A percentile compares a stretch with the other conserved stretches of the same genome.
phyloP scores from a whole-genome alignment of 2,113 vertebrate genomes.

The Chloroceryle aenea region DNA sequence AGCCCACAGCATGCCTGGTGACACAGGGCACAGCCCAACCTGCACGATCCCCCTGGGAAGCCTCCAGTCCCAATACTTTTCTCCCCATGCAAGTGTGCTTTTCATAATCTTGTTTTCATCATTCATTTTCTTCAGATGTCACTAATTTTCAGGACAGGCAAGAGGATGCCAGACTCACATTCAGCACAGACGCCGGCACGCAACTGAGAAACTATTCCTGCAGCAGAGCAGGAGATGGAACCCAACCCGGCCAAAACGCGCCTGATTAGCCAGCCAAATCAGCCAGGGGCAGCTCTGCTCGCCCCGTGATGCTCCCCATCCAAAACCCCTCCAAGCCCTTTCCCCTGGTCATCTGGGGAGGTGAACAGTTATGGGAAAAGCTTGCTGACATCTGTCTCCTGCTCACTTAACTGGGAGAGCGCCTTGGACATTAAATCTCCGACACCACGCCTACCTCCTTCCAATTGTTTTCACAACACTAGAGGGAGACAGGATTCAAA shows the following conservation, averaged over 20 bases:
- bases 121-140: constrained; percentile 38
- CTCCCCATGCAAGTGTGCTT: background rate
- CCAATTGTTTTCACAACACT: background rate
- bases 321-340: background rate
- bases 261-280: background rate
- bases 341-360: background rate
- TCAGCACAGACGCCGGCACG: background rate
- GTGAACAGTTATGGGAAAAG: background rate
- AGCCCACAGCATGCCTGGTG: rapidly evolving
- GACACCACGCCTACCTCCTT: background rate
- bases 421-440: background rate
- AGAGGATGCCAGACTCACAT: background rate
- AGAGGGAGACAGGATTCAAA: constrained; percentile 40
- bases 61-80: background rate
- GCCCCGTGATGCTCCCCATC: rapidly evolving
- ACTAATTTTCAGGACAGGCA: constrained; percentile 35
- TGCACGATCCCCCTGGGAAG: rapidly evolving
- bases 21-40: background rate
- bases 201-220: background rate
- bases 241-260: background rate
- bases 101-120: background rate
- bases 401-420: background rate
- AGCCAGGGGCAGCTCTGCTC: background rate
- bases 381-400: background rate
- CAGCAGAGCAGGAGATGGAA: background rate